Base-by-base conservation (phyloP, 2,888 invertebrate species). In the Orchesella flavescens region DNA sequence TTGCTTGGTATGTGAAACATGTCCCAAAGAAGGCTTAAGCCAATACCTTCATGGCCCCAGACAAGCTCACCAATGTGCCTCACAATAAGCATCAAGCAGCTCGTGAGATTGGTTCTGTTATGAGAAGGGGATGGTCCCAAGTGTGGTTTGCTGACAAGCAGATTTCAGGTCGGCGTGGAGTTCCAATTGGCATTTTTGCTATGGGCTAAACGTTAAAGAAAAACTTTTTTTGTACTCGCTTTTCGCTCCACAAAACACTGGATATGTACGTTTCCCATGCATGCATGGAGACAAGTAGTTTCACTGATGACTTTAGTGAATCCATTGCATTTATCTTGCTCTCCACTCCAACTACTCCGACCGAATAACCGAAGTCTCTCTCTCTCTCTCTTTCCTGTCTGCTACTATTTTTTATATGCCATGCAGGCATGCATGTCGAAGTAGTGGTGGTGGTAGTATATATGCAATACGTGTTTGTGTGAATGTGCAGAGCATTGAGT, bases 301-400 rank as follows among this genome's bases (percentile, higher is more conserved):
- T 80, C 80, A 73, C 80, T 80, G 80, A 80, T 80, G 80, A 80
- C 80, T 80, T 80, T 80, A 80, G 80, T 80, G 80, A 80, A 80
- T 80, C 80, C 80, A 80, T 80, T 80, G 80, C 80, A 80, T 80
- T 80, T 80, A 80, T 80, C 80, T 80, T 73, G 80, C 80, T 80
- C 80, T 80, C 80, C 80, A 80, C 80, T 80, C 80, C 80, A 80
- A 80, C 80, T 80, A 80, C 73, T 80, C 73, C 73, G 80, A 80
- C 73, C 80, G 80, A 80, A 80, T 80, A 80, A 80, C 80, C 80
- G 66, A 80, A 80, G 66, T 80, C 80, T 73, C 46, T 73, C 21
- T 59, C 57, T 57, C 72, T 72, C 71, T 71, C 72, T 57, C 53
- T 69, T 49, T 43, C 57, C 43, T 63, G 13, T 21, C 23, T 46